These are phyloP conservation scores for Turritopsis rubra DNA, from an alignment of 30 jellyfish, hydroid and myxozoan species.

Conservation along the genomic window DNA sequence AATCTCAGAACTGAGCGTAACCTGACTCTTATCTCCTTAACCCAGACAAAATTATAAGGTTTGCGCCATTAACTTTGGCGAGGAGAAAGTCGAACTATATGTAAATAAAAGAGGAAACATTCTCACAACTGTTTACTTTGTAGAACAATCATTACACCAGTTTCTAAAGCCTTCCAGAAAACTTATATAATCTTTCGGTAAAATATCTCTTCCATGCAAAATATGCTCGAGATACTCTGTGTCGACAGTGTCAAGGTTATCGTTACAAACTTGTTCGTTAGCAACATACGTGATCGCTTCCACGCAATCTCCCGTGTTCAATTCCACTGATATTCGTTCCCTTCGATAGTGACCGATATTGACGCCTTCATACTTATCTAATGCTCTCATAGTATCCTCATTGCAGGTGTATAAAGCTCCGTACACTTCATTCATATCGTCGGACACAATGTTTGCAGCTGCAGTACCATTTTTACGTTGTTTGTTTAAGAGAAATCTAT, in stretches of 20 bases:
- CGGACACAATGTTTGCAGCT: conserved; percentile 56
- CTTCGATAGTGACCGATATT: conserved; percentile 33
- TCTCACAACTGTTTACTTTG: not conserved
- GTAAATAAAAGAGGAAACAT: too few relatives aligned
- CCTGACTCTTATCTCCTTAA: too few relatives aligned
- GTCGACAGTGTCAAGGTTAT: conserved; percentile 24
- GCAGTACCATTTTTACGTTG: conserved; percentile 48
- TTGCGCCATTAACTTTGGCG: too few relatives aligned
- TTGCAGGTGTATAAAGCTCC: conserved; percentile 66
- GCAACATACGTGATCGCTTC: conserved; percentile 63
- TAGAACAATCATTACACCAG: conserved; percentile 11
- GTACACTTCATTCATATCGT: conserved; percentile 32
- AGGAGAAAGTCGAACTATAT: too few relatives aligned
- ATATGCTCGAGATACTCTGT: conserved; percentile 50
- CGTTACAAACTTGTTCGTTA: conserved; percentile 11
- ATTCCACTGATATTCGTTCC: conserved; percentile 19
- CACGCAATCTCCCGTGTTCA: conserved; percentile 13
- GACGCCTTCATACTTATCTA: conserved; percentile 82
- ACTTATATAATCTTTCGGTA: conserved; percentile 46
- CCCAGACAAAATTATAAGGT: too few relatives aligned
- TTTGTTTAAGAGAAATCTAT: conserved; percentile 38
- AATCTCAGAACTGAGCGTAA: too few relatives aligned
- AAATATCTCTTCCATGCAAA: conserved; percentile 52
- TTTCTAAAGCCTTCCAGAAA: conserved; percentile 38
- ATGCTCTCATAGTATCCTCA: conserved; percentile 19